Conservation (phyloP, 92 coral and sea anemone species). For the Phenganax marumi region DNA sequence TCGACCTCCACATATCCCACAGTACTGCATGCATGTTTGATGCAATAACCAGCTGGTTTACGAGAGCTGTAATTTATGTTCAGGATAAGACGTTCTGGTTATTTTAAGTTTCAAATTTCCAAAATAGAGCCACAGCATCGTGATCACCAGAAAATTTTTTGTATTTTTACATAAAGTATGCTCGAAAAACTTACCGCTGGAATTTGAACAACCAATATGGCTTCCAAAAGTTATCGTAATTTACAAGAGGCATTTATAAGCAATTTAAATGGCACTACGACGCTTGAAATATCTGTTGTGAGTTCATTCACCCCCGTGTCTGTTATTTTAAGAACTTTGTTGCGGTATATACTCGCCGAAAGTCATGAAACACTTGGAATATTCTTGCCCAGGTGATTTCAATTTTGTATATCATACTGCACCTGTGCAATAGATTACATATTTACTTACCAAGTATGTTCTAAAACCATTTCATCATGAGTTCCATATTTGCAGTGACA, state of each 20-base stretch:
- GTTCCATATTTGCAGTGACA: no score
- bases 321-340: conserved; percentile 66
- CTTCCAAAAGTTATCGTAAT: conserved; percentile 59
- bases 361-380: conserved; percentile 4
- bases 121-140: not conserved
- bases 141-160: no score
- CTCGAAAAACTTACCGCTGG: no score
- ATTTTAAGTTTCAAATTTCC: no score
- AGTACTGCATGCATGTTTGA: no score
- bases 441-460: no score
- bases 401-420: not conserved
- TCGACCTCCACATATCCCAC: no score
- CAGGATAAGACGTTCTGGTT: no score
- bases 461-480: no score
- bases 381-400: not conserved
- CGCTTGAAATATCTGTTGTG: conserved; percentile 64
- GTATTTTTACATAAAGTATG: not conserved
- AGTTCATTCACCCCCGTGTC: conserved; percentile 71
- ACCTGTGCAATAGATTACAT: no score
- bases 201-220: conserved; percentile 10
- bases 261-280: conserved; percentile 81
- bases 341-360: conserved; percentile 25
- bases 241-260: conserved; percentile 80
- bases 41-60: no score
- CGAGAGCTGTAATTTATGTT: no score